Evolutionary conservation across 2,113 vertebrate genomes (phyloP).

Genomic region (Oreochromis spilurus): DNA sequence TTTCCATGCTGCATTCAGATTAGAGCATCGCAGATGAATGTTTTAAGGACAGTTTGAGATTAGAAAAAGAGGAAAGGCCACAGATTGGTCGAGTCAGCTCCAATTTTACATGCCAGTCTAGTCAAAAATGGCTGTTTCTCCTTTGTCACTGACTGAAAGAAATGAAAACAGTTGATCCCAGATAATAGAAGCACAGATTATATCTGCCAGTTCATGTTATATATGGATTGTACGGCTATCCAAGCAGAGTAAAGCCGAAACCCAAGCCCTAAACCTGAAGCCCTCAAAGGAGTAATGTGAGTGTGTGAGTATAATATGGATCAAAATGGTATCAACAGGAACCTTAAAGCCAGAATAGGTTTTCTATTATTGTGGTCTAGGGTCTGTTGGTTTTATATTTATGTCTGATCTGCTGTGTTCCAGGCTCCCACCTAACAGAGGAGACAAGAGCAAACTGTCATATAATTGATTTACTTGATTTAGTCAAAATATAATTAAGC

Average conservation of each 20-base stretch:
- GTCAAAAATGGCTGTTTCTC: slow-evolving; percentile 47
- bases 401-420: neutral
- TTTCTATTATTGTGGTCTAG: neutral
- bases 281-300: neutral
- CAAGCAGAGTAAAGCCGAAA: neutral
- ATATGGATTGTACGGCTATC: neutral
- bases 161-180: neutral
- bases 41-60: slow-evolving; percentile 16
- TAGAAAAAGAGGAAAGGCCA: slow-evolving; percentile 55
- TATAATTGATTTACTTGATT: neutral
- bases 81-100: neutral
- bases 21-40: slow-evolving; percentile 8
- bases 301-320: neutral
- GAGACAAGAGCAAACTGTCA: neutral
- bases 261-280: neutral
- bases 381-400: neutral
- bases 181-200: neutral
- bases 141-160: neutral
- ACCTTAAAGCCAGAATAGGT: neutral
- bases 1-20: slow-evolving; percentile 16
- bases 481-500: neutral
- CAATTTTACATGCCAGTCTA: slow-evolving; percentile 27
- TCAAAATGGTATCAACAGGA: neutral
- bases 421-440: neutral
- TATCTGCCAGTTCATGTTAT: neutral